These are phyloP conservation scores for Odontomyia ornata DNA, from an alignment of 2,888 invertebrate genomes.

Conservation along the genomic window DNA sequence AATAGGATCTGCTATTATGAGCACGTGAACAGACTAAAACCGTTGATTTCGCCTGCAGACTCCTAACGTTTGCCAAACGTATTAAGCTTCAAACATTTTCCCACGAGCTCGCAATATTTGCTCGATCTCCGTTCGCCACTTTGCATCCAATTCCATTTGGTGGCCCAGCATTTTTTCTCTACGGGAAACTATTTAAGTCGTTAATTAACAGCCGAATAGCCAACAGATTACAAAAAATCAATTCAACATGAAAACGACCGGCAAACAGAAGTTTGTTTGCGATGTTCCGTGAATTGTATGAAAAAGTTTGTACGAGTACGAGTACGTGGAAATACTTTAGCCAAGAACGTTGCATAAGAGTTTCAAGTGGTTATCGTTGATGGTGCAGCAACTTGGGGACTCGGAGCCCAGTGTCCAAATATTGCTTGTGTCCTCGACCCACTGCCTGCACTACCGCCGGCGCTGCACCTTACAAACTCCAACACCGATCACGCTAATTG, in stretches of 20 bases:
- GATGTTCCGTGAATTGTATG: not conserved
- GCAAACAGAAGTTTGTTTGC: conserved; percentile 11
- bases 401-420: conserved; percentile 15
- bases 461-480: conserved; percentile 4
- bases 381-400: not conserved
- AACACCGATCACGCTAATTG: conserved; percentile 4
- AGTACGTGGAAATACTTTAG: not conserved
- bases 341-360: conserved; percentile 16
- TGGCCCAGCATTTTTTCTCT: not conserved
- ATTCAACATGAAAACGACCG: not conserved
- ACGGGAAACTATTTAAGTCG: conserved; percentile 1
- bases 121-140: not conserved
- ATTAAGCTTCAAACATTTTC: conserved; percentile 13
- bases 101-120: not conserved
- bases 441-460: not conserved
- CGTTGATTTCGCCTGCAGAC: not conserved
- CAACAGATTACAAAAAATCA: conserved; percentile 5
- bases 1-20: conserved; percentile 20
- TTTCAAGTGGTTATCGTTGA: not conserved
- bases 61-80: not conserved
- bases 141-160: not conserved
- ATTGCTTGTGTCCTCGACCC: conserved; percentile 27
- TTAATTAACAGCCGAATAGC: conserved; percentile 27
- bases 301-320: conserved; percentile 2
- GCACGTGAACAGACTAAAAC: not conserved